phyloP scores from a whole-genome alignment of 2,113 vertebrate species.

The Thalassarche chlororhynchos region DNA sequence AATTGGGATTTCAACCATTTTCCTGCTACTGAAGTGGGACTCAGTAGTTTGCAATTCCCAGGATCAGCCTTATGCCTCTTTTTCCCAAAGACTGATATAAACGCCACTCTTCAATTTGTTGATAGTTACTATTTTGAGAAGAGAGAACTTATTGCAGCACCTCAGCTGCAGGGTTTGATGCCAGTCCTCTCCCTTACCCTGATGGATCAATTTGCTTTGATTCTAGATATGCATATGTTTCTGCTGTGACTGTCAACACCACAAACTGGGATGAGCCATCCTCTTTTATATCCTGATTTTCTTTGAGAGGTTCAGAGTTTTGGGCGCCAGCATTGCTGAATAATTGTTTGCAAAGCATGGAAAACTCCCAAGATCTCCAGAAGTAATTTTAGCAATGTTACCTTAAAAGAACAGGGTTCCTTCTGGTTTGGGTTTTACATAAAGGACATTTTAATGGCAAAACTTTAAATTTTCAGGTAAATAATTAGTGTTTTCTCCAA shows the following conservation, averaged over 20 bases:
- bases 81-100: neutral
- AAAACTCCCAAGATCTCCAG: neutral
- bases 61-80: neutral
- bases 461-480: slow-evolving; percentile 17
- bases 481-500: slow-evolving; percentile 55
- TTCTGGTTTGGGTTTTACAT: neutral
- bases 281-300: neutral
- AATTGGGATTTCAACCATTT: slow-evolving; percentile 64
- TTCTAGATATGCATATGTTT: neutral
- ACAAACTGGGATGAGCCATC: neutral
- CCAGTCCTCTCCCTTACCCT: neutral
- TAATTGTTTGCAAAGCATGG: neutral
- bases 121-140: neutral
- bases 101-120: slow-evolving; percentile 25
- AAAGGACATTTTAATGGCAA: slow-evolving; percentile 14
- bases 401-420: neutral
- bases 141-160: neutral
- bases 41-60: slow-evolving; percentile 20
- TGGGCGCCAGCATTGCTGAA: neutral
- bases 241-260: neutral
- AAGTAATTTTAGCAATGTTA: neutral
- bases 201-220: neutral
- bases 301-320: neutral
- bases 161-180: neutral
- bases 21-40: slow-evolving; percentile 31